Conservation (phyloP, 2,888 invertebrate genomes). For the Crepidodera aurea region DNA sequence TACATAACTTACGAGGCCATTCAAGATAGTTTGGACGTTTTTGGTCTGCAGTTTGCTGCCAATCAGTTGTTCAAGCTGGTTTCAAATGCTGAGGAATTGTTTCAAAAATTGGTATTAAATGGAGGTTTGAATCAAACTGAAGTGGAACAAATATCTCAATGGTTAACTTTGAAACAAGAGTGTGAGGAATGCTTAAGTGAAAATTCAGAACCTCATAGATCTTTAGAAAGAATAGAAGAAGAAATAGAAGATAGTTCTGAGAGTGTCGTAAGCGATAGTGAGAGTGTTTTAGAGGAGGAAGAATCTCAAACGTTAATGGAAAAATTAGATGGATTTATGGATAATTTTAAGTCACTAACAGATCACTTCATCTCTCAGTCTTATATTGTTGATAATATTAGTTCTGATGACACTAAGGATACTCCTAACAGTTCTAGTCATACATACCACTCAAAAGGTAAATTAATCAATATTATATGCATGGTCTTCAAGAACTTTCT, state of each 20-base stretch:
- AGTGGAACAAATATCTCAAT: conserved; percentile 80
- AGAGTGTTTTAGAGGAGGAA: conserved; percentile 64
- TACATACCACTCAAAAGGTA: conserved; percentile 53
- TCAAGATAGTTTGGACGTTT: conserved; percentile 62
- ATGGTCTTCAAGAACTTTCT: no score
- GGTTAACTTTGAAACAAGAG: conserved; percentile 86
- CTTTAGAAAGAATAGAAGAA: conserved; percentile 67
- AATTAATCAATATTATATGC: not conserved
- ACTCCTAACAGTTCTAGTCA: conserved; percentile 52
- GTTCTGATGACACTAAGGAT: conserved; percentile 48
- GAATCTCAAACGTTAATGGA: conserved; percentile 74
- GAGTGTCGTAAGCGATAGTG: conserved; percentile 50
- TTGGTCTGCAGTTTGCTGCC: conserved; percentile 84
- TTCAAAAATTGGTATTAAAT: conserved; percentile 75
- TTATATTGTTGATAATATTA: conserved; percentile 42
- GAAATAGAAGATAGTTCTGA: conserved; percentile 55
- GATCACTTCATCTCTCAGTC: conserved; percentile 69
- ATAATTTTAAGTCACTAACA: conserved; percentile 74
- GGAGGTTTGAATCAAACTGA: conserved; percentile 76
- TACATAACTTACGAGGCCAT: conserved; percentile 58
- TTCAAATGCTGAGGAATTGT: conserved; percentile 84
- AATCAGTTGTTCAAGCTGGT: conserved; percentile 84
- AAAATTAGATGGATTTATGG: conserved; percentile 76
- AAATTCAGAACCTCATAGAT: conserved; percentile 63
- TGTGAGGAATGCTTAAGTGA: conserved; percentile 82